Percentiles rank a stretch among this genome's conserved stretches.
Evolutionary conservation across 2,113 vertebrate genomes (phyloP).

Genomic region (Ictidomys tridecemlineatus): DNA sequence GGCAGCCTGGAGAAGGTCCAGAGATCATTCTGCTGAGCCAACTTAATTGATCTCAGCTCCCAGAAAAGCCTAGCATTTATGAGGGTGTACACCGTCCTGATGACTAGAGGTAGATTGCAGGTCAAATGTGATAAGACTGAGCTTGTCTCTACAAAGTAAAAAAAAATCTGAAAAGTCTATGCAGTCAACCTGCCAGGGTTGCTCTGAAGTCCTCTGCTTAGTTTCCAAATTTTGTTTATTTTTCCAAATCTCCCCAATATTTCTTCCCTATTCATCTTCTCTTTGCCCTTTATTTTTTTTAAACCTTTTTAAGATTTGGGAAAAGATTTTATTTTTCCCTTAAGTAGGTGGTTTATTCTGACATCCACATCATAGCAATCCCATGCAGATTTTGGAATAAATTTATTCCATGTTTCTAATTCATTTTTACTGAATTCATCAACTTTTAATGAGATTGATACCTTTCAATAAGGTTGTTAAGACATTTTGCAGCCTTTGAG

Average conservation of each 20-base stretch:
- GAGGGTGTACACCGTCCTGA: background rate
- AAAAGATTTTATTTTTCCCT: background rate
- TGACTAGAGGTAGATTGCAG: background rate
- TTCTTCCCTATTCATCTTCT: background rate
- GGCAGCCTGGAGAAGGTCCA: background rate
- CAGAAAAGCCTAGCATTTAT: background rate
- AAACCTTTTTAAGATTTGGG: background rate
- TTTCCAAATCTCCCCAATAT: background rate
- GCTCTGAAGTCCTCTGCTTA: background rate
- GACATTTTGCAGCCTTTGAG: background rate
- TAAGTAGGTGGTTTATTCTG: background rate
- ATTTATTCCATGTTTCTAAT: constrained; percentile 53
- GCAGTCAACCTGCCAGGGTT: background rate
- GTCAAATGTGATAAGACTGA: background rate
- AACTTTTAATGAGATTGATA: constrained; percentile 10
- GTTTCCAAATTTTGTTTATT: background rate
- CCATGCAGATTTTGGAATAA: constrained; percentile 5
- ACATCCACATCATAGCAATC: background rate
- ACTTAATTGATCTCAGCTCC: background rate
- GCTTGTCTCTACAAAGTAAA: constrained; percentile 39
- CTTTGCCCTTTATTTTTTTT: background rate
- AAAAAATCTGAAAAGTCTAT: background rate
- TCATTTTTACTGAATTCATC: constrained; percentile 48
- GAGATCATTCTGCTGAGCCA: background rate
- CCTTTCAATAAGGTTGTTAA: constrained; percentile 16